phyloP scores from a whole-genome alignment of 2,113 vertebrate species.

The Petrocephalus microphthalmus region DNA sequence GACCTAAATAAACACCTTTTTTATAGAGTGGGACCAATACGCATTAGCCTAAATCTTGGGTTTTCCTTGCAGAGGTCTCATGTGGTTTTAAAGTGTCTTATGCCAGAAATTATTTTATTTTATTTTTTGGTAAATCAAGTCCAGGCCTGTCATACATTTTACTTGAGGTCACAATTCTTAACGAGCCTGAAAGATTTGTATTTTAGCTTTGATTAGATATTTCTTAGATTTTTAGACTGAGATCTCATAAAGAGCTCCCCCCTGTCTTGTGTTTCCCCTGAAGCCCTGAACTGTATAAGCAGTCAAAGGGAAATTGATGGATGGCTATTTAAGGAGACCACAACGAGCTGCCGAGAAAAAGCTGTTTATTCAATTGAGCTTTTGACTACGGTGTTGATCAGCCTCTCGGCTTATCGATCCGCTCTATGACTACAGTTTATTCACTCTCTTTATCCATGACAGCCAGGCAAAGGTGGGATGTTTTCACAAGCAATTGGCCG shows the following conservation, averaged over 20 bases:
- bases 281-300: not conserved
- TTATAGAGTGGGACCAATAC: not conserved
- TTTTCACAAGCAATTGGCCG: not conserved
- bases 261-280: not conserved
- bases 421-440: not conserved
- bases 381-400: not conserved
- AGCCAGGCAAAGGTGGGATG: not conserved
- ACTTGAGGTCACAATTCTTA: not conserved
- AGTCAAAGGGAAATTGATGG: not conserved
- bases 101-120: not conserved
- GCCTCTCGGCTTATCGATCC: not conserved
- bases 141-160: not conserved
- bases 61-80: not conserved
- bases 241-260: not conserved
- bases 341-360: not conserved
- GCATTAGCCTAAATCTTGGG: not conserved
- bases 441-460: conserved; percentile 3
- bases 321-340: not conserved
- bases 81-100: not conserved
- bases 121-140: not conserved
- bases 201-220: not conserved
- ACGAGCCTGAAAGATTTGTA: not conserved
- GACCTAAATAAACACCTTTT: not conserved
- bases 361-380: not conserved
- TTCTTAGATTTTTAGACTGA: not conserved